These are phyloP conservation scores for Tiphia femorata DNA, from an alignment of 2,888 invertebrate species.

Conservation along the genomic window DNA sequence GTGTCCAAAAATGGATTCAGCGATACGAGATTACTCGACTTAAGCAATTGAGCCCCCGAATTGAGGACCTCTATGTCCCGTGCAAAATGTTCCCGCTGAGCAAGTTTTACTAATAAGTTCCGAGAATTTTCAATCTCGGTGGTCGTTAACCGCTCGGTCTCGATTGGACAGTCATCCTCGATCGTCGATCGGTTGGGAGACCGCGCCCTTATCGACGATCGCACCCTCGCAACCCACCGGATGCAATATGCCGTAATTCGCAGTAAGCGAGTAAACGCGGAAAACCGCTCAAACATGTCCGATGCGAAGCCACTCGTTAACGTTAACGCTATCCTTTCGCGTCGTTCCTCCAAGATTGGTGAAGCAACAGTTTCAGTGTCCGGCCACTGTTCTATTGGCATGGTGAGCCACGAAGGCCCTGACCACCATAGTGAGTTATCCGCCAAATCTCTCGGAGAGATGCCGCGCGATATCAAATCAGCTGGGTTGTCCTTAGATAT, in stretches of 20 bases:
- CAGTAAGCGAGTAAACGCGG: not conserved
- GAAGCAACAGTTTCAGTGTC: not conserved
- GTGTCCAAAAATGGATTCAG: not conserved
- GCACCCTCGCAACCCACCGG: no score
- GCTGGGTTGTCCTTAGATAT: not conserved
- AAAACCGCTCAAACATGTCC: not conserved
- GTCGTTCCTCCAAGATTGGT: not conserved
- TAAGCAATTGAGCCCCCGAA: not conserved
- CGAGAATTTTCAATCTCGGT: no score
- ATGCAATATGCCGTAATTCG: not conserved
- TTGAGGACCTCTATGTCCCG: not conserved
- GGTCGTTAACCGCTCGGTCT: no score
- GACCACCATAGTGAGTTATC: not conserved
- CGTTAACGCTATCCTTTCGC: not conserved
- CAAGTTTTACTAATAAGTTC: not conserved
- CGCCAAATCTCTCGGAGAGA: not conserved
- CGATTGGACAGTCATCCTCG: no score
- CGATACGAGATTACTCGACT: not conserved
- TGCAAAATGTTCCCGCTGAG: not conserved
- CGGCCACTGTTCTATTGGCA: not conserved
- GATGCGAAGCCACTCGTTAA: not conserved
- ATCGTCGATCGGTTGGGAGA: no score
- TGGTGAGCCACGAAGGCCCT: not conserved
- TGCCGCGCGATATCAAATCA: not conserved
- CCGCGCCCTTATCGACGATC: no score